phyloP scores from a whole-genome alignment of 2,888 invertebrate genomes.

The Sicus ferrugineus region DNA sequence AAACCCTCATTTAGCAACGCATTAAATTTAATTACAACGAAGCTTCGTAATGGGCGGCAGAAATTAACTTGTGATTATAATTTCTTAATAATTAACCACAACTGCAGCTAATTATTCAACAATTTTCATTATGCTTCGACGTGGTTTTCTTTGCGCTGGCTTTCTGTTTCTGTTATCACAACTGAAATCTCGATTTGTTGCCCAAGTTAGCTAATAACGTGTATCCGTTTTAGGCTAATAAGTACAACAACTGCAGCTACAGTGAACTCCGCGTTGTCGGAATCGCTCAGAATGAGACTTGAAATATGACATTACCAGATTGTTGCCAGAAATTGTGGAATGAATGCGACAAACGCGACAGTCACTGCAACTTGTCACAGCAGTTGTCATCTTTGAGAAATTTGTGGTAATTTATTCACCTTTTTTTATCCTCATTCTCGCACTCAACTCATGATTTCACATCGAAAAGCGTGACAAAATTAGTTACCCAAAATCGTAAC shows the following conservation, averaged over 20 bases:
- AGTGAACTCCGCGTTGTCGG: conserved; percentile 40
- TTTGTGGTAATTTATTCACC: too few relatives aligned
- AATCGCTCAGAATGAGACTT: too few relatives aligned
- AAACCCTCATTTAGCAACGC: conserved; percentile 6
- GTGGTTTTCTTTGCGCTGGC: conserved; percentile 31
- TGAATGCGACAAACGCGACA: not conserved
- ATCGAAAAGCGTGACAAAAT: too few relatives aligned
- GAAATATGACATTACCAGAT: conserved; percentile 32
- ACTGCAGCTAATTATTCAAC: not conserved
- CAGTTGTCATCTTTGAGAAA: too few relatives aligned
- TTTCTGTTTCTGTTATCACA: conserved; percentile 38
- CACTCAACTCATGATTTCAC: too few relatives aligned
- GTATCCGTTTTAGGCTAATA: conserved; percentile 58
- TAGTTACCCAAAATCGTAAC: too few relatives aligned
- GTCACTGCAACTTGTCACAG: not conserved
- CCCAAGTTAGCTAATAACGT: conserved; percentile 61
- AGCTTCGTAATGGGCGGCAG: not conserved
- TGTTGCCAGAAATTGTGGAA: conserved; percentile 29
- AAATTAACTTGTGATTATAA: conserved; percentile 18
- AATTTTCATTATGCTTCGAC: conserved; percentile 28
- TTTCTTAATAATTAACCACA: not conserved
- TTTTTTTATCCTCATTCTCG: too few relatives aligned
- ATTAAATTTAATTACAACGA: conserved; percentile 27
- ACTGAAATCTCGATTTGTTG: conserved; percentile 56
- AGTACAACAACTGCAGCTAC: conserved; percentile 32